Conservation (phyloP, 2,888 invertebrate genomes). For the Tenthredo distinguenda region DNA sequence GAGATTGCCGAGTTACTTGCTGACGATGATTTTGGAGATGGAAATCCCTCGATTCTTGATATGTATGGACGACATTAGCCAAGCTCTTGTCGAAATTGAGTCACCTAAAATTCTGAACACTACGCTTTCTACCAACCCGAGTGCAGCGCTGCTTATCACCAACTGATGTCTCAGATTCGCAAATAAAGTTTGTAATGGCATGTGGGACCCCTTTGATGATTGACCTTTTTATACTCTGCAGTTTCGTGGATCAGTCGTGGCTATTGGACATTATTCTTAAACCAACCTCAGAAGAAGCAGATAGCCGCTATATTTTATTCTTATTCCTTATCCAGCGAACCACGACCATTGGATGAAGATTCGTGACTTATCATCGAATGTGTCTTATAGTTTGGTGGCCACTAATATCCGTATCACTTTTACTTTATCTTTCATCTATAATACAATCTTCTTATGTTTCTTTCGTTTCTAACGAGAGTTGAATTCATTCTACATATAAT, state of each 20-base stretch:
- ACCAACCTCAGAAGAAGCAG: not conserved
- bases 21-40: constrained; percentile 5
- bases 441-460: not conserved
- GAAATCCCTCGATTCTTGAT: not conserved
- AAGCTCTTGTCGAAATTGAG: not conserved
- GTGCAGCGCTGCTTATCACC: not conserved
- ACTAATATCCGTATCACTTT: not conserved
- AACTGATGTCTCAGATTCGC: not conserved
- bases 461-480: not conserved
- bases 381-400: not conserved
- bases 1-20: not conserved
- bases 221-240: no score
- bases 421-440: not conserved
- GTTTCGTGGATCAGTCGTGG: not conserved
- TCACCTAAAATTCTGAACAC: not conserved
- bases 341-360: not conserved
- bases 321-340: not conserved
- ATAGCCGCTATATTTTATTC: not conserved
- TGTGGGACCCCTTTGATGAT: not conserved
- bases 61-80: not conserved
- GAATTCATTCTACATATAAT: not conserved
- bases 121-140: not conserved
- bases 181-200: not conserved
- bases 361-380: not conserved
- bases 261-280: not conserved